Evolutionary conservation across 2,888 invertebrate species (phyloP), one percentile per base, ranked within the genome.

Genomic region (Fragum sueziense): DNA sequence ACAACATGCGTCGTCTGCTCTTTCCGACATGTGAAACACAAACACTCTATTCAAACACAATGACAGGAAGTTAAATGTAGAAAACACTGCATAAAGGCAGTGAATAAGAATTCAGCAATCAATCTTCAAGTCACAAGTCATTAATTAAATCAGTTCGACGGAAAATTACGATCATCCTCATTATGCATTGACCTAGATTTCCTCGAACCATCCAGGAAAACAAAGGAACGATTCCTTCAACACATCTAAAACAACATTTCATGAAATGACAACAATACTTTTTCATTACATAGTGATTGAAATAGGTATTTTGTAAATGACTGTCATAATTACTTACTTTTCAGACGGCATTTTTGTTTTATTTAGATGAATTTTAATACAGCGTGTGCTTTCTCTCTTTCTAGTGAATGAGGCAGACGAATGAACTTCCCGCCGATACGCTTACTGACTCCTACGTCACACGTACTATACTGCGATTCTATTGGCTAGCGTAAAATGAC

Each of bases 351-450:
- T 90, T 80, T 65, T 83, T 89, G 77, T 59, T 6, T 65, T 51
- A 62, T 71, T 61, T 74, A 79, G 61, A 25, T 27, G 34, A 41
- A 70, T 62, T 75, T 22, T 65, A 51, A n/a, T 75, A 73, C 72
- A 41, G 57, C 71, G 77, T 70, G 75, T 70, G 70, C 61, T 73
- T 70, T 37, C 74, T 51, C 75, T 72, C 67, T 70, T 62, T 61
- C 67, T 69, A 34, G 72, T 51, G 61, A 70, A 41, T 37, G 69
- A 70, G 76, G 85, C 88, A 88, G 88, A 87, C 88, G 88, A 87
- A 86, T 86, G 83, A 88, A 88, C 87, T 89, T 89, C 89, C 89
- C 89, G 89, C 89, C 88, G 86, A 80, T 80, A 76, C 80, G 76
- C 74, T 80, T 72, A 72, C 67, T 69, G 61, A 62, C 47, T 65